Evolutionary conservation across 1,140 invertebrate species (phyloP).

Genomic region (Neodiprion lecontei): DNA sequence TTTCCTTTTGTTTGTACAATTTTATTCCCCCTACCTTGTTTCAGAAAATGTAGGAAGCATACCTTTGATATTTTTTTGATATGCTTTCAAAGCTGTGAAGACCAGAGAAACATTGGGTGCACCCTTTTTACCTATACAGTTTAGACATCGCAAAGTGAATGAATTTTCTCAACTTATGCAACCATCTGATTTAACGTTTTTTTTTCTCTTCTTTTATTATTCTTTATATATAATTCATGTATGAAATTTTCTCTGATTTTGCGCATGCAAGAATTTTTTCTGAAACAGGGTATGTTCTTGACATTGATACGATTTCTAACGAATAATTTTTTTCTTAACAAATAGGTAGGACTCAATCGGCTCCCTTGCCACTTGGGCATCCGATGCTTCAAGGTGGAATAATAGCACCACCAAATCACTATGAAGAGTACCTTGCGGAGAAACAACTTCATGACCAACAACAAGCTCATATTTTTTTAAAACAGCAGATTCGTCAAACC

Average conservation of each 20-base stretch:
- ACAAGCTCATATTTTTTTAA: conserved; percentile 74
- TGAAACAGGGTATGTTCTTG: not conserved
- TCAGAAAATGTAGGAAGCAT: not conserved
- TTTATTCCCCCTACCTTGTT: not conserved
- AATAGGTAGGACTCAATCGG: conserved; percentile 83
- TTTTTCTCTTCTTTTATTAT: too few relatives aligned
- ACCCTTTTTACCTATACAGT: too few relatives aligned
- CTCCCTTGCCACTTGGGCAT: conserved; percentile 92
- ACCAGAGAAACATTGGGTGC: too few relatives aligned
- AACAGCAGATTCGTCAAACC: conserved; percentile 90
- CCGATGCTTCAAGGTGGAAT: conserved; percentile 79
- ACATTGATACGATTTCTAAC: not conserved
- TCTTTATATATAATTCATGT: too few relatives aligned
- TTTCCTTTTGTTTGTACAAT: conserved; percentile 41
- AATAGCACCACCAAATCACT: conserved; percentile 64
- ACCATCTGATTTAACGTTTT: too few relatives aligned
- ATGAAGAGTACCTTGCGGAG: conserved; percentile 69
- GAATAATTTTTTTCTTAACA: not conserved
- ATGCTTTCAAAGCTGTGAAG: too few relatives aligned
- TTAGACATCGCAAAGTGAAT: too few relatives aligned
- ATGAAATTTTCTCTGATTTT: too few relatives aligned
- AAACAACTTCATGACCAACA: conserved; percentile 68
- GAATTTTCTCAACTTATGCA: too few relatives aligned
- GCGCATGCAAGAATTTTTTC: not conserved
- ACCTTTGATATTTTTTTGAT: too few relatives aligned